Base-by-base conservation (phyloP, 2,888 invertebrate species). In the Campoplex capitator region DNA sequence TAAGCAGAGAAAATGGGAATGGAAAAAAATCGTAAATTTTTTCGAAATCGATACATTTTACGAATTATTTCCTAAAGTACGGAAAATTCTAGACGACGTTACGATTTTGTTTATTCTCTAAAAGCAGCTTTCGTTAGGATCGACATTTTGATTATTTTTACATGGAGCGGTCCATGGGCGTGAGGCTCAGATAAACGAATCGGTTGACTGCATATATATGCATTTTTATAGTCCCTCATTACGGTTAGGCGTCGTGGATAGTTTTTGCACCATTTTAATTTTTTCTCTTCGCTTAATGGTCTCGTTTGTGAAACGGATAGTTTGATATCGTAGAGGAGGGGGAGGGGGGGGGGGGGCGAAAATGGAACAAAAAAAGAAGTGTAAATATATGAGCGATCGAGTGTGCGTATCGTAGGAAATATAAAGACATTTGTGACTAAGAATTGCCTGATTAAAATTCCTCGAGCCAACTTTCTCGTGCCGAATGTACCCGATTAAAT, bases 381-480 rank as follows among this genome's bases (percentile, higher is more conserved):
- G 51, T 56, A n/a, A 35, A 68, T 28, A 38, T 54, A 18, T 65
- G 18, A 23, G 23, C 73, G 76, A 65, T 51, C 51, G 2, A 51
- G 38, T 70, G 51, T 58, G 48, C 58, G 56, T 62, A 51, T 56
- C 23, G 56, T 56, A 16, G 32, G 67, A 73, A 38, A 48, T 71
- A 23, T 32, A 78, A 68, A 56, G 56, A 35, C 45, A 38, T 67
- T 38, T 23, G 48, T 67, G 83, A 83, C 76, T 80, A 65, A 80
- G 83, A 86, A 86, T 83, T 75, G 78, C 78, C 74, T 76, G 75
- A 80, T 86, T 86, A 83, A 48, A 38, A 83, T 65, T 71, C 28
- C 13, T 38, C 32, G 28, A 28, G 70, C 58, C 54, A 58, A 83
- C 83, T 83, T 83, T 86, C 86, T 76, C 83, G 79, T 56, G 51